Evolutionary conservation across 2,797 vertebrate genomes (phyloP), one percentile per base, ranked within the genome.

Genomic region (Xiphorhynchus erythropygius): DNA sequence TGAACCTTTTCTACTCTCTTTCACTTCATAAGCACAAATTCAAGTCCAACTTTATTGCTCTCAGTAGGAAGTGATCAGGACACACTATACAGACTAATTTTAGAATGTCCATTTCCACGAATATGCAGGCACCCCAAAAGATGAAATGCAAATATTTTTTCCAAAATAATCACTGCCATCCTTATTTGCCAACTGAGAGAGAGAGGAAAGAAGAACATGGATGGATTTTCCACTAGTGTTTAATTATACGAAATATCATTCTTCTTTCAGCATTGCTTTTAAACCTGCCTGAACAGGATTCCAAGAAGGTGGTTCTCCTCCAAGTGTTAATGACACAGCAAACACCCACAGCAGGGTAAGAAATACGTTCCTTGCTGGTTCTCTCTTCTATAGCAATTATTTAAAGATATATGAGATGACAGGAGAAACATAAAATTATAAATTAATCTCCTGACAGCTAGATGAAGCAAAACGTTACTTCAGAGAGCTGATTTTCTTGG

Each of bases 261-360:
- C 65, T 70, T 76, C 63, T 77, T 70, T 55, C 80, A 87, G 81
- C 64, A 55, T 84, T 46, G 32, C 60, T 91, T 93, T 52, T 62
- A 82, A 94, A 89, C 94, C 70, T 95, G 96, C 46, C 91, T 80
- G 90, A 77, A 90, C 95, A 96, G 74, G 91, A 87, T 67, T 74
- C 74, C 67, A 82, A 81, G 80, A 94, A 92, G 85, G 83, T 93
- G 64, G 41, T 84, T 93, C 85, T 95, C 70, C 80, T 90, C 83
- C 86, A 83, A 95, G 91, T 87, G 96, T 52, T 94, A 94, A 97
- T 94, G 94, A 89, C 70, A 94, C 22, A 81, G 90, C 85, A 55
- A 93, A 97, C 96, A 91, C 94, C 67, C 80, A 77, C 89, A 89
- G 90, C 64, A 91, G 86, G 37, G 32, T 42, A 84, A 85, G 75